These are phyloP conservation scores for Bembecia ichneumoniformis DNA, from an alignment of 2,888 invertebrate species.

Conservation along the genomic window DNA sequence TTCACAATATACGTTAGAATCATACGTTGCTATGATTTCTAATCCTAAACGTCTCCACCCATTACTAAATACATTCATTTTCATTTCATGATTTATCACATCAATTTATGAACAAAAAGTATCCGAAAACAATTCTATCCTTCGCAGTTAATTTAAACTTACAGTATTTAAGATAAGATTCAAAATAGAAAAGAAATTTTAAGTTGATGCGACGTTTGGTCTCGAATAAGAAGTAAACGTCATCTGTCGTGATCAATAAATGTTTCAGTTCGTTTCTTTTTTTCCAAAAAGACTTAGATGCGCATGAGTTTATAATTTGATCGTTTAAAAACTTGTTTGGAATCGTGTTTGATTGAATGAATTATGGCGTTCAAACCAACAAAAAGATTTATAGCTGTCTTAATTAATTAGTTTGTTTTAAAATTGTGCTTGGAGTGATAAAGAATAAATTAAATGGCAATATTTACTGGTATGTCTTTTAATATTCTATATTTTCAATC, in stretches of 20 bases:
- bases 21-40: too few relatives aligned
- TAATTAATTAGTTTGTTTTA: too few relatives aligned
- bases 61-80: background rate
- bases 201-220: background rate
- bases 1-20: too few relatives aligned
- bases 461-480: too few relatives aligned
- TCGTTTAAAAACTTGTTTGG: slow-evolving; percentile 16
- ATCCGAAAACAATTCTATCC: background rate
- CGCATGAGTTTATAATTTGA: slow-evolving; percentile 11
- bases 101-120: background rate
- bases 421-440: too few relatives aligned
- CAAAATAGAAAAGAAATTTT: background rate
- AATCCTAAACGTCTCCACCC: background rate
- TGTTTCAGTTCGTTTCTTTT: slow-evolving; percentile 25
- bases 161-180: background rate
- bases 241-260: slow-evolving; percentile 40
- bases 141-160: background rate
- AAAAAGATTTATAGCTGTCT: too few relatives aligned
- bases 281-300: slow-evolving; percentile 9
- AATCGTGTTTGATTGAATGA: slow-evolving; percentile 10
- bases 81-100: background rate
- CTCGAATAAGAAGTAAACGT: slow-evolving; percentile 21
- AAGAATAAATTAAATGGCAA: too few relatives aligned
- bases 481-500: too few relatives aligned
- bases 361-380: background rate